Base-by-base conservation (phyloP, 1,140 invertebrate genomes). In the Stenopsyche tienmushanensis region DNA sequence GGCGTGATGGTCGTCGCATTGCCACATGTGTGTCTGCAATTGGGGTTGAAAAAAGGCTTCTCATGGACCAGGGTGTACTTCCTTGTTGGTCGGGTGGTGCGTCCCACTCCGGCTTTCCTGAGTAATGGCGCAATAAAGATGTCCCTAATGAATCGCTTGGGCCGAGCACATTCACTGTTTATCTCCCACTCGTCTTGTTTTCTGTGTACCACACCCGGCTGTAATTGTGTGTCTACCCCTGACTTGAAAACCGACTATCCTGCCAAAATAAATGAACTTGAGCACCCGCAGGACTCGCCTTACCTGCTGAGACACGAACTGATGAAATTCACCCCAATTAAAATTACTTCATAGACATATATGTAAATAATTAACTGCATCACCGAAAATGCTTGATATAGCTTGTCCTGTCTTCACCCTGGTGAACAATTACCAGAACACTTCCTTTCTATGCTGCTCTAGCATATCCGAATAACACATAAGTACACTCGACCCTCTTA, bases 111-210 rank as follows among this genome's bases (percentile, higher is more conserved):
- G 44, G 52, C 13, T 21, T 13, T 42, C 66, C 26, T 64, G 57
- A 65, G 47, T 69, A 65, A 69, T 69, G 67, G 67, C 49, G 57
- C 58, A 59, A 69, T 69, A 69, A 69, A 69, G 67, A 69, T 69
- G 62, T 69, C 62, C 63, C 62, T 69, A 69, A 69, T 69, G 67
- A 69, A 69, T 69, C 67, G 67, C 62, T 45, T 44, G 66, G 62
- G 54, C 66, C 54, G 54, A 25, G 45, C 67, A 67, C 66, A 67
- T 54, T 68, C 67, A 3, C 62, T 65, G 67, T 69, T 69, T 69
- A 69, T 69, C 63, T 69, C 29, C 29, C 29, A 34, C 29, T 34
- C 29, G 29, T 34, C 29, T 34, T 34, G 29, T 34, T 7, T 13
- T 13, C 29, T 7, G 13, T n/a, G 13, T 7, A 5, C 29, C 29